Conservation (phyloP, 2,888 invertebrate genomes). For the Invenusta paracnida region DNA sequence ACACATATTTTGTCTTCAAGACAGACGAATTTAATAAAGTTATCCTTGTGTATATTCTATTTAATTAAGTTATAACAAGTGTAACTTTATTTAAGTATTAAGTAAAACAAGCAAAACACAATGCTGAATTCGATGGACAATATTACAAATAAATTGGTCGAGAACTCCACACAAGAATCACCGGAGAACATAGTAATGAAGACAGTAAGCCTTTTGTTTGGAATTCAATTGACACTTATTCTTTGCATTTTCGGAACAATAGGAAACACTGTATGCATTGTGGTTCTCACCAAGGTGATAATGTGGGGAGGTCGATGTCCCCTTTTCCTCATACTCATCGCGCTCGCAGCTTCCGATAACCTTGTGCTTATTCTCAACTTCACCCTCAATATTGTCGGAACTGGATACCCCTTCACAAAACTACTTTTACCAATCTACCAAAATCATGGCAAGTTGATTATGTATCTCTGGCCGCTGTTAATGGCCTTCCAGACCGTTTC, state of each 20-base stretch:
- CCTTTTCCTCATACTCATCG: slow-evolving; percentile 38
- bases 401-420: slow-evolving; percentile 19
- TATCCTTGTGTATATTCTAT: no score
- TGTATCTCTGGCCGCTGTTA: slow-evolving; percentile 48
- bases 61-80: no score
- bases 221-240: slow-evolving; percentile 39
- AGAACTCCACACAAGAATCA: no score
- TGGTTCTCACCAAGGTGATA: slow-evolving; percentile 36
- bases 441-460: slow-evolving; percentile 37
- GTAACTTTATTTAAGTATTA: no score
- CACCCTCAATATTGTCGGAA: slow-evolving; percentile 36
- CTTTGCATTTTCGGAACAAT: slow-evolving; percentile 40
- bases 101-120: no score
- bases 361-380: slow-evolving; percentile 38
- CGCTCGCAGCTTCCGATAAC: slow-evolving; percentile 37
- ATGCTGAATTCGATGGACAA: no score
- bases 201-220: slow-evolving; percentile 27
- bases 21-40: no score
- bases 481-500: slow-evolving; percentile 49
- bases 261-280: slow-evolving; percentile 40
- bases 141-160: no score
- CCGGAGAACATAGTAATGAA: slow-evolving; percentile 7
- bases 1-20: no score
- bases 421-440: slow-evolving; percentile 28
- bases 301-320: slow-evolving; percentile 23